phyloP scores from a whole-genome alignment of 2,797 vertebrate species.

The Oreochromis mossambicus region DNA sequence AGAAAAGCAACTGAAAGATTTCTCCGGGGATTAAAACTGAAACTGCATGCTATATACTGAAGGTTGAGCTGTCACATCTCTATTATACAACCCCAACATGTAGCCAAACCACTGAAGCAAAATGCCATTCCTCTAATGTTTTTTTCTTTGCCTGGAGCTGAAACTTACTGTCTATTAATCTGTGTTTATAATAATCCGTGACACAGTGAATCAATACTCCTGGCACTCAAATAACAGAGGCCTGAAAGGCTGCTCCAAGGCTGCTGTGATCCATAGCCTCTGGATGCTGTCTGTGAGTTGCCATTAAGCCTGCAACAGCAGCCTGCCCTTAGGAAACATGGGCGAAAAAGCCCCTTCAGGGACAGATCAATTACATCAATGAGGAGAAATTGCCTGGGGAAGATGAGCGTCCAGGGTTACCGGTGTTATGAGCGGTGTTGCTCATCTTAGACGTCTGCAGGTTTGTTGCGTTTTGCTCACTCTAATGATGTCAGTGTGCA shows the following conservation, averaged over 20 bases:
- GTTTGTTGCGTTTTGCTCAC: not conserved
- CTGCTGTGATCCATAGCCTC: slow-evolving; percentile 56
- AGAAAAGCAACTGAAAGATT: slow-evolving; percentile 13
- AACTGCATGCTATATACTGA: slow-evolving; percentile 24
- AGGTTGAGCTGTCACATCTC: slow-evolving; percentile 40
- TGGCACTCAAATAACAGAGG: slow-evolving; percentile 50
- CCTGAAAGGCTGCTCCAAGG: slow-evolving; percentile 57
- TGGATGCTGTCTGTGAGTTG: slow-evolving; percentile 27
- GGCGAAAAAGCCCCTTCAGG: slow-evolving; percentile 32
- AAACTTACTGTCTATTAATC: slow-evolving; percentile 67
- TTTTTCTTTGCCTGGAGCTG: slow-evolving; percentile 24
- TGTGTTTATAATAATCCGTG: slow-evolving; percentile 64
- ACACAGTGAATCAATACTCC: slow-evolving; percentile 65
- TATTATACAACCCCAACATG: slow-evolving; percentile 33
- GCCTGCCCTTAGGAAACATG: slow-evolving; percentile 44
- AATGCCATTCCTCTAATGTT: slow-evolving; percentile 38
- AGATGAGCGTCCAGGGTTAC: slow-evolving; percentile 42
- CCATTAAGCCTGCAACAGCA: slow-evolving; percentile 33
- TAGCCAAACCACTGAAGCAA: slow-evolving; percentile 15
- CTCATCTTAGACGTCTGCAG: not conserved
- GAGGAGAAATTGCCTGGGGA: slow-evolving; percentile 25
- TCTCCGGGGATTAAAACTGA: slow-evolving; percentile 13
- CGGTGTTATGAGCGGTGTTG: slow-evolving; percentile 4
- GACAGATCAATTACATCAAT: slow-evolving; percentile 54
- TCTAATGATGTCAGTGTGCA: slow-evolving; percentile 1